Percentiles rank a stretch among this genome's conserved stretches.
These are phyloP conservation scores for Druon quercuslanigerum DNA, from an alignment of 1,140 invertebrate species.

Conservation along the genomic window DNA sequence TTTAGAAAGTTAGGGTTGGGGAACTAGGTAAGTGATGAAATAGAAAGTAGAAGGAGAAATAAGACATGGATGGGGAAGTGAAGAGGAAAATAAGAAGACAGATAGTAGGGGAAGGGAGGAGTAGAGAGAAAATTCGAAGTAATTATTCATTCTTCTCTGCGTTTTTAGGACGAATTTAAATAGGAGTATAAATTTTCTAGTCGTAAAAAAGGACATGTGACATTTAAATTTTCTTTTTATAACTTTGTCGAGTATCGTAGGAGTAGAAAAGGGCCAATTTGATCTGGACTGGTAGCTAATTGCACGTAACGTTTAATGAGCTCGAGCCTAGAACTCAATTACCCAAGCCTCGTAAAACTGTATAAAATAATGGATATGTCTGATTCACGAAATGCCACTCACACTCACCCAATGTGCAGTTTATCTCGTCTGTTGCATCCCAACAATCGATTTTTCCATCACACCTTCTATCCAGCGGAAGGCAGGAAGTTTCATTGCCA, in stretches of 20 bases:
- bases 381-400: conserved; percentile 55
- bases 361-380: conserved; percentile 21
- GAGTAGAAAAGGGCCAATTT: neutral
- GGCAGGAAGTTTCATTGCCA: conserved; percentile 85
- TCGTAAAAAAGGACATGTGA: no score
- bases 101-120: no score
- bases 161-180: no score
- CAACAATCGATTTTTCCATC: conserved; percentile 87
- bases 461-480: conserved; percentile 81
- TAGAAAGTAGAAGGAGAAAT: no score
- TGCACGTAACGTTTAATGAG: conserved; percentile 5
- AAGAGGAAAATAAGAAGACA: no score
- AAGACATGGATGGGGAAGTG: no score
- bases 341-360: conserved; percentile 14
- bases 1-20: no score
- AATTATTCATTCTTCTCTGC: no score
- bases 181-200: no score
- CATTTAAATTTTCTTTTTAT: no score
- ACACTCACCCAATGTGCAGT: conserved; percentile 83
- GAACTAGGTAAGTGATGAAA: no score
- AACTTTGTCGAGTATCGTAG: neutral
- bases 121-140: no score
- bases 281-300: neutral
- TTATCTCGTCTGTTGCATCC: conserved; percentile 87
- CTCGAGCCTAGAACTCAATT: conserved; percentile 13